Evolutionary conservation across 2,888 invertebrate species (phyloP).

Genomic region (Lycocerus yunnanus): DNA sequence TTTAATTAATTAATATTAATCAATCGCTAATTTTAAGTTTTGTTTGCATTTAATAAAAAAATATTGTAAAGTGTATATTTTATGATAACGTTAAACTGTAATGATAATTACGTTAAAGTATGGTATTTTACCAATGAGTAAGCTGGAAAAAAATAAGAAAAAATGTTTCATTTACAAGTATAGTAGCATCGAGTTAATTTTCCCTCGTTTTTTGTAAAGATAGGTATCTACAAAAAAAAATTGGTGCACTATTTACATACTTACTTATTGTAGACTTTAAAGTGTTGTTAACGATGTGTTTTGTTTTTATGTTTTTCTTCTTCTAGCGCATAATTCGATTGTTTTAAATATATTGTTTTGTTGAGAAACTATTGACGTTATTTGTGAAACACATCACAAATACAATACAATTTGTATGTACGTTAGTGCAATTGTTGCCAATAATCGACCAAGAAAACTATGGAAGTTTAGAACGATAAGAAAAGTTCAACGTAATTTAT

Average conservation of each 20-base stretch:
- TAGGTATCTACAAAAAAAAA: not conserved
- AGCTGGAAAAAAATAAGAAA: conserved; percentile 25
- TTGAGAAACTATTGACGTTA: conserved; percentile 20
- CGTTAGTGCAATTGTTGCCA: conserved; percentile 24
- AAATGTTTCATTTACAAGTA: conserved; percentile 18
- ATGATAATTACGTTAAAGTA: conserved; percentile 63
- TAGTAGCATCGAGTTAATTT: conserved; percentile 11
- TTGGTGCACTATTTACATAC: not conserved
- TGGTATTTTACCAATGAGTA: conserved; percentile 61
- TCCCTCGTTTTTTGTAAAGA: not conserved
- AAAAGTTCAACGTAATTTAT: conserved; percentile 2
- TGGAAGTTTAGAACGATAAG: conserved; percentile 15
- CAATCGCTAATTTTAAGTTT: conserved; percentile 30
- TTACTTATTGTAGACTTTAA: not conserved
- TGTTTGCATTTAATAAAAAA: conserved; percentile 46
- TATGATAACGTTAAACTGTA: conserved; percentile 57
- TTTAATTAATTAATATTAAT: not conserved
- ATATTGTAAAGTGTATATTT: conserved; percentile 46
- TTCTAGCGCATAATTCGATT: conserved; percentile 12
- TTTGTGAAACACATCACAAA: conserved; percentile 27
- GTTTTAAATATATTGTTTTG: conserved; percentile 20
- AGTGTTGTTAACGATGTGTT: not conserved
- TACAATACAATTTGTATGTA: conserved; percentile 28
- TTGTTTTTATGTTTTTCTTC: conserved; percentile 12
- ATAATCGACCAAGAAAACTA: conserved; percentile 18